Base-by-base conservation (phyloP, 2,888 invertebrate genomes). In the Drosophila planitibia region DNA sequence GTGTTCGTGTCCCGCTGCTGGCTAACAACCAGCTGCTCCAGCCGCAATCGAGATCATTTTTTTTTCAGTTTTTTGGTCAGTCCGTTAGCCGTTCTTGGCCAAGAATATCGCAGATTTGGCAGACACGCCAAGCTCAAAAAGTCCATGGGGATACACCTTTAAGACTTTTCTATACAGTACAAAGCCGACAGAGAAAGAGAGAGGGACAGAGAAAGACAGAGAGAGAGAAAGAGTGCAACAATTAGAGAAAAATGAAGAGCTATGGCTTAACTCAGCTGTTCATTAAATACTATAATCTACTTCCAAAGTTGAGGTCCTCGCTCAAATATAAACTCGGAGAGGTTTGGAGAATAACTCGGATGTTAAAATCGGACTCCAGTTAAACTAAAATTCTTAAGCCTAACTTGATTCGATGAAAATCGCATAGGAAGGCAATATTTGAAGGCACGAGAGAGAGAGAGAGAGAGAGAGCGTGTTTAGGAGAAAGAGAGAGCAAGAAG, bases 21-120 rank as follows among this genome's bases (percentile, higher is more conserved):
- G 81, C 74, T 41, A 76, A 70, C 54, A 60, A 62, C 16, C 60
- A 49, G 49, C 30, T 19, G 44, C 32, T 14, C 47, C 35, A 53
- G 32, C 60, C 54, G 60, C 79, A 73, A 86, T 85, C 85, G 82
- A 83, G 87, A 85, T 85, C 79, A 76, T 14, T 66, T 73, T 22
- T 22, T 22, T 22, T 72, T 85, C 77, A 74, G 9, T 66, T 73
- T 72, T 64, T 81, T 57, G 78, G 70, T 62, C 70, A 71, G 77
- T 12, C 77, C 72, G 88, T 81, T 85, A 86, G 64, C 88, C 81
- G 87, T 86, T 87, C 87, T 87, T 83, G 85, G 88, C 83, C 73
- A 55, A 44, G 49, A 37, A 44, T 72, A 86, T 87, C 81, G 39
- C 52, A 74, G 85, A 87, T 87, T 74, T 79, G 83, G 83, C 82